A percentile compares a stretch with the other conserved stretches of the same genome.
Conservation (phyloP, 2,113 vertebrate species). For the Pseudopodoces humilis region DNA sequence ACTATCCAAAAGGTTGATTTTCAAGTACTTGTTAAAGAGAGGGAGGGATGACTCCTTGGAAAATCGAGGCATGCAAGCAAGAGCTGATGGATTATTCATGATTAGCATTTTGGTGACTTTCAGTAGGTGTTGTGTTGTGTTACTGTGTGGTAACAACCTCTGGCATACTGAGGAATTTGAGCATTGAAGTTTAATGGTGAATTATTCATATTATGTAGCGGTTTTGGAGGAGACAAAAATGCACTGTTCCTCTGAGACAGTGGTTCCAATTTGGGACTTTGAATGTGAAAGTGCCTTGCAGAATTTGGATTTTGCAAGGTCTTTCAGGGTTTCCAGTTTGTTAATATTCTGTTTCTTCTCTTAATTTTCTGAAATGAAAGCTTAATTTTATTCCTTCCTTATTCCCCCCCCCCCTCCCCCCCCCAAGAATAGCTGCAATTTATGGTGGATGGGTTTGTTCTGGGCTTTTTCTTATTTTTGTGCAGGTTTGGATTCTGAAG, state of each 20-base stretch:
- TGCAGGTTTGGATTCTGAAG: neutral
- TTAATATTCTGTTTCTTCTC: neutral
- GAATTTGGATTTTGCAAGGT: neutral
- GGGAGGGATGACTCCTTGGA: neutral
- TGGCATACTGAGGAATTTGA: neutral
- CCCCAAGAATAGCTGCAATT: neutral
- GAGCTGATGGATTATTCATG: neutral
- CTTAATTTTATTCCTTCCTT: neutral
- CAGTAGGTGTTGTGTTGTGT: neutral
- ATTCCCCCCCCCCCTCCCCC: no score
- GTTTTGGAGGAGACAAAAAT: neutral
- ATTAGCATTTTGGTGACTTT: neutral
- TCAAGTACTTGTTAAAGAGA: neutral
- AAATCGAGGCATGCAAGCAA: neutral
- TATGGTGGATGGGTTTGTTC: neutral
- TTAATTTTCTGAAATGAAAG: neutral
- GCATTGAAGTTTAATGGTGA: neutral
- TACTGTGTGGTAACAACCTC: neutral
- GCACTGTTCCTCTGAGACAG: neutral
- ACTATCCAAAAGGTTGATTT: neutral
- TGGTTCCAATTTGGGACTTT: neutral
- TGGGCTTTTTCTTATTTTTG: neutral
- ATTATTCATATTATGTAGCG: neutral
- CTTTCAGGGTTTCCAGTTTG: neutral
- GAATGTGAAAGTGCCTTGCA: neutral